Base-by-base conservation (phyloP, 2,888 invertebrate genomes). In the Drosophila nigricruria region DNA sequence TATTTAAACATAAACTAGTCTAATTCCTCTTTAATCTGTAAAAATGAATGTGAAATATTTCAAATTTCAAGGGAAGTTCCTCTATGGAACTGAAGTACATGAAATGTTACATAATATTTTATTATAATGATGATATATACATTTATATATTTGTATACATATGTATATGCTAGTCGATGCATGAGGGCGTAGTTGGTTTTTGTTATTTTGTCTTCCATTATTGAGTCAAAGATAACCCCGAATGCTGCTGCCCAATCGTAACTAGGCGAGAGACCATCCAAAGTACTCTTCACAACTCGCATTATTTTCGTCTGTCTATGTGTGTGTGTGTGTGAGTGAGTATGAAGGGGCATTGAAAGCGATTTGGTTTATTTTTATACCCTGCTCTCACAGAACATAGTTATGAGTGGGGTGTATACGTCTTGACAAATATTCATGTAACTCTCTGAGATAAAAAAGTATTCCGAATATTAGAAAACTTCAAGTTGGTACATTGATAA, bases 161-260 rank as follows among this genome's bases (percentile, higher is more conserved):
- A 10, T 12, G 14, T 30, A 14, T 50, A 27, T 16, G 14, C 14
- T n/a, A 45, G 25, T 50, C 50, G 20, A 34, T 52, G 36, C 47
- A 53, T 53, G 53, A 43, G 47, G 25, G 38, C 18, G 23, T 54
- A 45, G 40, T 56, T 56, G 54, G 18, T 9, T 54, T 25, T 32
- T 27, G n/a, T 36, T 30, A 16, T 20, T 53, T 36, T 18, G n/a
- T 32, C 40, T 56, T 20, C 30, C 40, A 38, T 52, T 64, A 73
- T 49, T 68, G 58, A 61, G 50, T 36, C 30, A 18, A 73, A 78
- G 79, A 79, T 79, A 75, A 75, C 63, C 57, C 71, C 69, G 61
- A 42, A 42, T 42, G 56, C 42, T 36, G 30, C n/a, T 32, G 30
- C 42, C 30, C 58, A 66, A 79, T 70, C 77, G 40, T 66, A 74